A percentile compares a stretch with the other conserved stretches of the same genome.
These are phyloP conservation scores for Sebastes diaconus DNA, from an alignment of 2,797 vertebrate genomes.

Conservation along the genomic window DNA sequence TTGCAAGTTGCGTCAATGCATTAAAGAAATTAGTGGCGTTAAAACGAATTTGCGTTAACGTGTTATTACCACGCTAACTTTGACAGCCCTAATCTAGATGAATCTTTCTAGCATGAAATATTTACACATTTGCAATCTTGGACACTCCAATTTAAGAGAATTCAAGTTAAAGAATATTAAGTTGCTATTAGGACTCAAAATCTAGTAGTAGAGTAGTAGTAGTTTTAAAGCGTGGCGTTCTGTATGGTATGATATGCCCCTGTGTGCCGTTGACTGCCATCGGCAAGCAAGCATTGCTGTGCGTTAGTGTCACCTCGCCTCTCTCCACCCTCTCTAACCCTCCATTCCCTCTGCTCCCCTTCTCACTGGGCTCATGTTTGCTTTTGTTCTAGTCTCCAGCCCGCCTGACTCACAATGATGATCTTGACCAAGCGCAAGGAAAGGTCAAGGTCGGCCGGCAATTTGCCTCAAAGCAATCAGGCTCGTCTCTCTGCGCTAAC, in stretches of 20 bases:
- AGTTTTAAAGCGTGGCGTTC: background rate
- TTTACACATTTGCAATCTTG: background rate
- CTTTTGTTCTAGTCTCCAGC: slow-evolving; percentile 73
- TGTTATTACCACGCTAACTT: no score
- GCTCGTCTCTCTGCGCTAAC: slow-evolving; percentile 62
- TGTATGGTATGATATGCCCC: background rate
- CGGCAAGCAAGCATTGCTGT: slow-evolving; percentile 5
- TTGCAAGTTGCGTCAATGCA: no score
- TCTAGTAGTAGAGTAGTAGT: no score
- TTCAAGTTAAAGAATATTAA: background rate
- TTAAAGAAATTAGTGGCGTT: no score
- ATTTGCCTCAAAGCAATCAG: slow-evolving; percentile 82
- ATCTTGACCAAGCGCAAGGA: slow-evolving; percentile 75
- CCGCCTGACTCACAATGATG: slow-evolving; percentile 73
- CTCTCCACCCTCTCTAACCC: slow-evolving; percentile 6
- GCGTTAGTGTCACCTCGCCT: slow-evolving; percentile 27
- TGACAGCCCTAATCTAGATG: background rate
- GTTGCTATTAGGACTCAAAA: background rate
- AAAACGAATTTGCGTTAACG: no score
- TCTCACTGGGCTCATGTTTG: slow-evolving; percentile 69
- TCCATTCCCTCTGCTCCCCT: background rate
- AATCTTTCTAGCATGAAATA: background rate
- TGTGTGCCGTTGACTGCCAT: slow-evolving; percentile 24
- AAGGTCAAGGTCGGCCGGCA: slow-evolving; percentile 82
- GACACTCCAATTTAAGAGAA: background rate